Evolutionary conservation across 2,888 invertebrate species (phyloP).

Genomic region (Theristus sp.): DNA sequence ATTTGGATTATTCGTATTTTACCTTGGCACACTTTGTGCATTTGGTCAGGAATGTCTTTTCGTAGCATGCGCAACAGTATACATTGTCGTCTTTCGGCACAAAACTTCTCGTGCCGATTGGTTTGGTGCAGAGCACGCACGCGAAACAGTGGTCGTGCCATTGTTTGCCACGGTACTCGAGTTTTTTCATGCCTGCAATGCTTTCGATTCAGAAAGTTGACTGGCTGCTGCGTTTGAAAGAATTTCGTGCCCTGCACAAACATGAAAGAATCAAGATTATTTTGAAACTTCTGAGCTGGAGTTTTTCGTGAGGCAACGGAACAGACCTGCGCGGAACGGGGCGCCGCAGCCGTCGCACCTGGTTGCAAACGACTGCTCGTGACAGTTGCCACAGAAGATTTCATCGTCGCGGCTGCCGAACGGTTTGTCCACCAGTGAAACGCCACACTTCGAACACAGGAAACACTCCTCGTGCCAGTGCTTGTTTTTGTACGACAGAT

Average conservation of each 20-base stretch:
- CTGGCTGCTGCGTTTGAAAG: not conserved
- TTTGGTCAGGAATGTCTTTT: conserved; percentile 96
- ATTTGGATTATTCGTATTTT: no score
- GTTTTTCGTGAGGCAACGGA: no score
- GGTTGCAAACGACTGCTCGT: conserved; percentile 29
- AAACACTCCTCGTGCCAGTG: conserved; percentile 99
- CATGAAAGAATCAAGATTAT: no score
- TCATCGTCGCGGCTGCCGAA: conserved; percentile 97
- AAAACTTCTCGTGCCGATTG: conserved; percentile 96
- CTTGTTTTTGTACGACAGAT: conserved; percentile 98
- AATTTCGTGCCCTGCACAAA: no score
- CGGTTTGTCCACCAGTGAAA: conserved; percentile 84
- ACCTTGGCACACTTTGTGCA: conserved; percentile 96
- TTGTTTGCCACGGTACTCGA: conserved; percentile 99
- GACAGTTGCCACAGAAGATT: conserved; percentile 47
- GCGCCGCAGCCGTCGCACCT: conserved; percentile 96
- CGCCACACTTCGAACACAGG: conserved; percentile 91
- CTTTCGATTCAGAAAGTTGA: no score
- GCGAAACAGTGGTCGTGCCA: conserved; percentile 99
- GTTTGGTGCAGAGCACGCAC: conserved; percentile 83
- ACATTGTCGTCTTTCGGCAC: conserved; percentile 97
- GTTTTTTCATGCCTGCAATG: conserved; percentile 93
- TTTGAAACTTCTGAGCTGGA: no score
- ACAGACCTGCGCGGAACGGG: conserved; percentile 86
- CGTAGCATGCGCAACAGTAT: conserved; percentile 95